Conservation (phyloP, 2,888 invertebrate genomes). For the Strigamia maritima region DNA sequence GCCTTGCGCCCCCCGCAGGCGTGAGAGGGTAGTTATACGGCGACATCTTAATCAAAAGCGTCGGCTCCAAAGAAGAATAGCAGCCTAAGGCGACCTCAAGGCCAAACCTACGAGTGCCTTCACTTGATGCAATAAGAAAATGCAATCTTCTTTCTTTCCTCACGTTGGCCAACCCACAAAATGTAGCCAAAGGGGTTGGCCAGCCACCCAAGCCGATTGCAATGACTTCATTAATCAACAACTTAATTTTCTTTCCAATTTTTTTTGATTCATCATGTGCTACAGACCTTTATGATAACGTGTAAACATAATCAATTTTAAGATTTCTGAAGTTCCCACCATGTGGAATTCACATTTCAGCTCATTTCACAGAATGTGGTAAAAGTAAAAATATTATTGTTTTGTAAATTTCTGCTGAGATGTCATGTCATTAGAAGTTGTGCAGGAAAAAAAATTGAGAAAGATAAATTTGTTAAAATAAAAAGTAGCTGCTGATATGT, state of each 20-base stretch:
- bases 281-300: neutral
- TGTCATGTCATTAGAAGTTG: too few species aligned
- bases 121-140: neutral
- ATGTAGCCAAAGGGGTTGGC: neutral
- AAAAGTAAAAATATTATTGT: too few species aligned
- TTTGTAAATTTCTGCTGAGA: too few species aligned
- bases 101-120: neutral
- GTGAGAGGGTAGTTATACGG: slow-evolving; percentile 26
- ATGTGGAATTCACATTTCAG: too few species aligned
- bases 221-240: neutral
- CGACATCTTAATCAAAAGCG: slow-evolving; percentile 27
- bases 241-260: neutral
- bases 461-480: neutral
- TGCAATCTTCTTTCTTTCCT: neutral
- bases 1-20: slow-evolving; percentile 24
- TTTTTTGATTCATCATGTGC: neutral
- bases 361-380: too few species aligned
- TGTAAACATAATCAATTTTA: neutral
- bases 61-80: slow-evolving; percentile 20
- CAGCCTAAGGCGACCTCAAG: slow-evolving; percentile 2
- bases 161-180: slow-evolving; percentile 3
- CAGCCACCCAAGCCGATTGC: neutral
- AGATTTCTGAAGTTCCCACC: neutral
- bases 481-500: neutral
- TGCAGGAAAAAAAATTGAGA: too few species aligned